A percentile compares a stretch with the other conserved stretches of the same genome.
Conservation (phyloP, 2,113 vertebrate species). For the Myiozetetes cayanensis region DNA sequence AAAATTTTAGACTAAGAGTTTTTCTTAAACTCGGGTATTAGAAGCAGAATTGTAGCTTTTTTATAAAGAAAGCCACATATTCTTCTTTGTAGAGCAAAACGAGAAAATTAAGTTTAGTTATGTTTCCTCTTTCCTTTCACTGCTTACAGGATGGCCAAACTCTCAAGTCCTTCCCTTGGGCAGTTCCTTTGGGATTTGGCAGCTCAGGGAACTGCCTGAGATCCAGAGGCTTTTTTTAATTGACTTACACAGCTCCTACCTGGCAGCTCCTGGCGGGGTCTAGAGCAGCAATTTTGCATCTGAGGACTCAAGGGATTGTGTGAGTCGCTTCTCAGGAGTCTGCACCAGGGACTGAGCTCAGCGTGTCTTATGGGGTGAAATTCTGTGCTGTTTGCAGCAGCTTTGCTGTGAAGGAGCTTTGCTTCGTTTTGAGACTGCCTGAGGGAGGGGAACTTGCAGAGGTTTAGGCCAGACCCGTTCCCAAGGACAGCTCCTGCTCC, state of each 20-base stretch:
- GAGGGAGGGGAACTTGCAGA: neutral
- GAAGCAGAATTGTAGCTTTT: conserved; percentile 57
- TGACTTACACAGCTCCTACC: neutral
- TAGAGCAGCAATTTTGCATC: neutral
- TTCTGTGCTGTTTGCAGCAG: neutral
- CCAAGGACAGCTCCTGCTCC: neutral
- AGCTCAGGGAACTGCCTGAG: neutral
- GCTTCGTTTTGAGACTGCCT: neutral
- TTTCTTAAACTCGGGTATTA: conserved; percentile 64
- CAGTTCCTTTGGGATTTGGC: neutral
- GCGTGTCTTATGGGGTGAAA: neutral
- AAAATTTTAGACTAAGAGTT: conserved; percentile 71
- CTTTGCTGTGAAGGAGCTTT: neutral
- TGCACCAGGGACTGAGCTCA: neutral
- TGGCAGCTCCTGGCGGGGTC: neutral
- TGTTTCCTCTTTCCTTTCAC: neutral
- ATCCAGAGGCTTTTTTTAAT: neutral
- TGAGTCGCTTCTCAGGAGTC: neutral
- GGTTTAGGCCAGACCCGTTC: neutral
- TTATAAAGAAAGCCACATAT: conserved; percentile 53
- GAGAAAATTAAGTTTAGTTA: conserved; percentile 4
- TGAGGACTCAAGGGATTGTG: neutral
- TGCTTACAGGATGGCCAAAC: conserved; percentile 9
- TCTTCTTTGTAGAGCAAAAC: conserved; percentile 38
- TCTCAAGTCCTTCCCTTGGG: neutral